Evolutionary conservation across 2,888 invertebrate genomes (phyloP).

Genomic region (Chrysomela aeneicollis): DNA sequence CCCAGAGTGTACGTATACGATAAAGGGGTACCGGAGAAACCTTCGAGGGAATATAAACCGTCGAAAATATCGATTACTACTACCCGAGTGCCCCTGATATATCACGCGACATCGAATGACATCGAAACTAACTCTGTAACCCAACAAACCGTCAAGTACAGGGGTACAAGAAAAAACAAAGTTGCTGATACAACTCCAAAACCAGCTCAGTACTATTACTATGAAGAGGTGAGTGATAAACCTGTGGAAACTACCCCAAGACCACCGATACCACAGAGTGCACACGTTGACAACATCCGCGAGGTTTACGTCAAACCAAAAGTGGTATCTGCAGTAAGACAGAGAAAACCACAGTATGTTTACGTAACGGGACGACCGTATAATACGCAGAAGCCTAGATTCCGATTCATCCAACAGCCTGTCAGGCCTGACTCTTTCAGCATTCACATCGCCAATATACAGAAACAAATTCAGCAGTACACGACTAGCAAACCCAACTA

Average conservation of each 20-base stretch:
- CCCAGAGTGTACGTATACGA: conserved; percentile 55
- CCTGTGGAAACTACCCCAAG: conserved; percentile 40
- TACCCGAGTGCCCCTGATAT: conserved; percentile 71
- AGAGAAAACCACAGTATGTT: conserved; percentile 50
- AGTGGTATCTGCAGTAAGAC: conserved; percentile 35
- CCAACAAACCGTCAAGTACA: conserved; percentile 50
- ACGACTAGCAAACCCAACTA: conserved; percentile 63
- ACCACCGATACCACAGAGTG: conserved; percentile 35
- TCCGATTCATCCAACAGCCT: conserved; percentile 42
- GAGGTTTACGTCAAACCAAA: conserved; percentile 48
- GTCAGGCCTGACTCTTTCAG: conserved; percentile 64
- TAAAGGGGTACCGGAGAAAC: conserved; percentile 61
- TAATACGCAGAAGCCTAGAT: conserved; percentile 51
- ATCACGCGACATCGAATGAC: conserved; percentile 67
- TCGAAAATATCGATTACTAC: conserved; percentile 59
- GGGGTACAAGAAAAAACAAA: conserved; percentile 27
- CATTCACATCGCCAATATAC: conserved; percentile 71
- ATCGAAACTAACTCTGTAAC: conserved; percentile 65
- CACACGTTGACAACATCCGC: conserved; percentile 39
- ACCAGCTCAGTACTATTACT: conserved; percentile 73
- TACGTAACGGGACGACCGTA: conserved; percentile 53
- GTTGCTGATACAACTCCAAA: conserved; percentile 46
- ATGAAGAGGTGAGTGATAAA: conserved; percentile 62
- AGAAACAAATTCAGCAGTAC: conserved; percentile 70
- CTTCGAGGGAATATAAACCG: conserved; percentile 65